Evolutionary conservation across 2,113 vertebrate species (phyloP).

Genomic region (Mixornis gularis): DNA sequence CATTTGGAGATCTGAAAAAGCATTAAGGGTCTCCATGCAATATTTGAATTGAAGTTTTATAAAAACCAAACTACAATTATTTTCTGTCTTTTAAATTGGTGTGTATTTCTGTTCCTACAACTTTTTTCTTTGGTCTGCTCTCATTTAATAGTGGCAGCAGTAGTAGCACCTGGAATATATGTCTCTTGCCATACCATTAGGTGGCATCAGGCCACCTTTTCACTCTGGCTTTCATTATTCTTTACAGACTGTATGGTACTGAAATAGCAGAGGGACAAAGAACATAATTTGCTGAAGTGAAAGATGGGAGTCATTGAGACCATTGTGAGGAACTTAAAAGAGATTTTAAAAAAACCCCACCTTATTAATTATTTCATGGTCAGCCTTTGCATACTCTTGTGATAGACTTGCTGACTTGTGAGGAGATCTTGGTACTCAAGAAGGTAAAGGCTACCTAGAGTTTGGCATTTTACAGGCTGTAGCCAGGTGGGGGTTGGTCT

Average conservation of each 20-base stretch:
- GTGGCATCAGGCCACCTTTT: background rate
- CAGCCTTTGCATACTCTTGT: background rate
- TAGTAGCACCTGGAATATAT: background rate
- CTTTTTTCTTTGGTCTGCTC: background rate
- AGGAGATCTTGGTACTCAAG: constrained; percentile 44
- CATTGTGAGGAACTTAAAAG: background rate
- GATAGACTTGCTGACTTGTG: background rate
- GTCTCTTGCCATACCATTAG: background rate
- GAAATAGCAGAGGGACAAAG: constrained; percentile 3
- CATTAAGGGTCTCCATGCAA: constrained; percentile 37
- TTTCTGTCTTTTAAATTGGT: background rate
- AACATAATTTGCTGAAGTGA: background rate
- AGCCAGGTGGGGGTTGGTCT: background rate
- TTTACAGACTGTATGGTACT: background rate
- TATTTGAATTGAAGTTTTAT: constrained; percentile 27
- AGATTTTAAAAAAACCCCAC: background rate
- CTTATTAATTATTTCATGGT: constrained; percentile 20
- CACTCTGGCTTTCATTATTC: background rate
- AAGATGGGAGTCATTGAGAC: background rate
- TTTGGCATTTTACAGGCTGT: background rate
- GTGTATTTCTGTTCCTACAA: background rate
- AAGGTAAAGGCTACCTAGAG: background rate
- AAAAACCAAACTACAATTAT: background rate
- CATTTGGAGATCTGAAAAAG: constrained; percentile 26
- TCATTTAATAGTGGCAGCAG: background rate